These are phyloP conservation scores for Gavia stellata DNA, from an alignment of 2,113 vertebrate species.

Conservation along the genomic window DNA sequence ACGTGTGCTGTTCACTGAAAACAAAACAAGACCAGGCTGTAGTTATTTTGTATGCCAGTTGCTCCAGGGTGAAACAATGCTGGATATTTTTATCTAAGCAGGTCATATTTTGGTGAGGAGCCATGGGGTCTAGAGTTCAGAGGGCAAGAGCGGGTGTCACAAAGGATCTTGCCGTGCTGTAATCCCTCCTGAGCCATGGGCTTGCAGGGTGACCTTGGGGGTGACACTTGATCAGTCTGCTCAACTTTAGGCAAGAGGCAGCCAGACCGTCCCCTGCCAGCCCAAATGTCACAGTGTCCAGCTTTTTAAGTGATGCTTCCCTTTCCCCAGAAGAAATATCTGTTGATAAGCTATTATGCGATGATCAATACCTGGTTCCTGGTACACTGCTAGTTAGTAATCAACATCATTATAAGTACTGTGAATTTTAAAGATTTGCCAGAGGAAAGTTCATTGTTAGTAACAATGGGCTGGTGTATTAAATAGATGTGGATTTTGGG, in stretches of 20 bases:
- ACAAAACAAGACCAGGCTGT: neutral
- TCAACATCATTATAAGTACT: neutral
- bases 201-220: slow-evolving; percentile 21
- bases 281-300: neutral
- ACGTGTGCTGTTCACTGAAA: neutral
- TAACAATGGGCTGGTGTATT: neutral
- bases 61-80: neutral
- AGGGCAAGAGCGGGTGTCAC: neutral
- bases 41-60: neutral
- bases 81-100: slow-evolving; percentile 38
- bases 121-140: slow-evolving; percentile 35
- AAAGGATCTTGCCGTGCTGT: neutral
- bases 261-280: neutral
- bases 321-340: neutral
- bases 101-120: slow-evolving; percentile 48
- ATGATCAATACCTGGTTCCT: neutral
- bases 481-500: neutral
- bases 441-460: neutral
- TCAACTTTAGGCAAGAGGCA: slow-evolving; percentile 24
- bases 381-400: neutral
- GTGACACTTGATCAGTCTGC: slow-evolving; percentile 38
- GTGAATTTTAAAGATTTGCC: neutral
- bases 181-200: slow-evolving; percentile 37
- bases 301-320: neutral
- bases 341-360: neutral